Conservation (phyloP, 2,888 invertebrate genomes). For the Synanthedon myopaeformis region DNA sequence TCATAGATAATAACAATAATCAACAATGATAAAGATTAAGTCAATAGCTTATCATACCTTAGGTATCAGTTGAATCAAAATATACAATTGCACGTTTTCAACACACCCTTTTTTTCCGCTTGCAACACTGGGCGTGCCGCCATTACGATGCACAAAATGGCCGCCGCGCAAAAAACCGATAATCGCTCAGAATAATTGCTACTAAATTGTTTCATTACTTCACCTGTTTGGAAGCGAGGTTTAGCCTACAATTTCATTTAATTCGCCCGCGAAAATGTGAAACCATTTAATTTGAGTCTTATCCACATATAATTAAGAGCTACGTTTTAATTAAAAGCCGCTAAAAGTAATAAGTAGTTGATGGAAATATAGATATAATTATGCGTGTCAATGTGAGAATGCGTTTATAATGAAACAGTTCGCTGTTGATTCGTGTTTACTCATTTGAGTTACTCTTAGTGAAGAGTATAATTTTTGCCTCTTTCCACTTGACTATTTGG, state of each 20-base stretch:
- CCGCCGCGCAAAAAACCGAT: conserved; percentile 30
- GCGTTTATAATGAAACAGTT: not conserved
- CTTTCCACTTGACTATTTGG: no score
- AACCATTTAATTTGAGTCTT: not conserved
- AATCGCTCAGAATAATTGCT: conserved; percentile 42
- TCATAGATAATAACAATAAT: no score
- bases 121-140: conserved; percentile 28
- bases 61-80: no score
- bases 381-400: conserved; percentile 21
- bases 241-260: not conserved
- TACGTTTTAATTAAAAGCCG: not conserved
- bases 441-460: no score
- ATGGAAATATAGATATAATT: not conserved
- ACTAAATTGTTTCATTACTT: conserved; percentile 51
- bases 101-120: conserved; percentile 7
- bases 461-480: no score
- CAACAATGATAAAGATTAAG: no score
- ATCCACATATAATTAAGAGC: not conserved
- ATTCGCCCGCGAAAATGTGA: not conserved
- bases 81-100: not conserved
- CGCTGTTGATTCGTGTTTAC: not conserved
- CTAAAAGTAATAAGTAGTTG: not conserved
- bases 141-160: conserved; percentile 40
- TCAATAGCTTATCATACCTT: no score
- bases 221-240: conserved; percentile 23